These are phyloP conservation scores for Plusia festucae DNA, from an alignment of 2,888 invertebrate genomes.

Conservation along the genomic window DNA sequence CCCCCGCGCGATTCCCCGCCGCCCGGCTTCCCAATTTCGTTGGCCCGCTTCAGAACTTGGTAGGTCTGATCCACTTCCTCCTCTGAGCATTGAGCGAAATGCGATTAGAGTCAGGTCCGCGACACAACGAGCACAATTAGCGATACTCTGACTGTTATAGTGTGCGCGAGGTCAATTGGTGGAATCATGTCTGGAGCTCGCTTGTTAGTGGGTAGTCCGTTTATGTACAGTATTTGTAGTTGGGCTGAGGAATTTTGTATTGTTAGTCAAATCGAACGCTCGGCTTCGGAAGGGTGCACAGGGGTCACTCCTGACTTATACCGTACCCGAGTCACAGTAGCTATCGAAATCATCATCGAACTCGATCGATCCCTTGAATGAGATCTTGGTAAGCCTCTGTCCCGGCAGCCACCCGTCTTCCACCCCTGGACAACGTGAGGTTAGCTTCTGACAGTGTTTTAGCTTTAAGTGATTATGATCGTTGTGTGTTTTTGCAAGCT, in stretches of 20 bases:
- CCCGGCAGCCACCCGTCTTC: conserved; percentile 88
- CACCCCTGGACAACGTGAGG: conserved; percentile 84
- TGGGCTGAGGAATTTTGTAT: conserved; percentile 59
- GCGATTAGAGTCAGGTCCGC: conserved; percentile 76
- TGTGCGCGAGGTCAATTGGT: conserved; percentile 51
- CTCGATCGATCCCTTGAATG: conserved; percentile 85
- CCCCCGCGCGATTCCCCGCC: conserved; percentile 88
- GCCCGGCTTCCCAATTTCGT: conserved; percentile 93
- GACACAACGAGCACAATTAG: conserved; percentile 57
- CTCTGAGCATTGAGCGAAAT: conserved; percentile 87
- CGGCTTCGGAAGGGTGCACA: conserved; percentile 74
- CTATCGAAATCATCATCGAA: conserved; percentile 88
- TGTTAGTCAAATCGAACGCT: conserved; percentile 74
- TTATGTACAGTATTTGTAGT: conserved; percentile 66
- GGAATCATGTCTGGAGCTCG: conserved; percentile 59
- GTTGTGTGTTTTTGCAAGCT: conserved; percentile 68
- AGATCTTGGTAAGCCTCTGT: conserved; percentile 87
- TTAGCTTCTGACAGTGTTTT: conserved; percentile 77
- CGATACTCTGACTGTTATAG: conserved; percentile 53
- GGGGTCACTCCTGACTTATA: conserved; percentile 83
- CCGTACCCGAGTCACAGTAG: conserved; percentile 86
- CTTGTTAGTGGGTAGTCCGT: conserved; percentile 68
- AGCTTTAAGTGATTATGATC: conserved; percentile 63
- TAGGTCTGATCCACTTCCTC: conserved; percentile 97
- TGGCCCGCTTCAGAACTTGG: conserved; percentile 98